These are phyloP conservation scores for Nemapogon koenigi DNA, from an alignment of 2,888 invertebrate genomes.

Conservation along the genomic window DNA sequence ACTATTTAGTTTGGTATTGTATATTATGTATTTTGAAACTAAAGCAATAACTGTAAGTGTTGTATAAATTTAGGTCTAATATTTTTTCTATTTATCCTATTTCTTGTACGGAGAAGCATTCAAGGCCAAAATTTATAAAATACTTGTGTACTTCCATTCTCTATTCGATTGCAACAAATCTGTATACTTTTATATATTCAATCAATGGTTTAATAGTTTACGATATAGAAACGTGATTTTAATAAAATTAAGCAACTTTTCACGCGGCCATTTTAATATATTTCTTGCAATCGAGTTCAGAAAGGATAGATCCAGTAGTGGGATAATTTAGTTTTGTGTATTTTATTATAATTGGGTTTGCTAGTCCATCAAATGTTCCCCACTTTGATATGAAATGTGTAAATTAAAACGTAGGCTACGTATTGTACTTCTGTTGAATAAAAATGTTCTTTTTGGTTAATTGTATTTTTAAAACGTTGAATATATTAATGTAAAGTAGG, in stretches of 20 bases:
- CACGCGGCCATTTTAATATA: too few relatives aligned
- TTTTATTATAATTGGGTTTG: slow-evolving; percentile 47
- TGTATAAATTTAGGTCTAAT: slow-evolving; percentile 46
- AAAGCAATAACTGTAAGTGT: slow-evolving; percentile 55
- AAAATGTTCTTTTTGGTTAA: slow-evolving; percentile 56
- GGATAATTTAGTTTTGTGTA: slow-evolving; percentile 37
- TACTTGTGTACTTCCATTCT: too few relatives aligned
- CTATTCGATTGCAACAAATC: too few relatives aligned
- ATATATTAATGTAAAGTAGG: slow-evolving; percentile 62
- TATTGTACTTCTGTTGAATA: slow-evolving; percentile 48
- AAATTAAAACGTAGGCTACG: slow-evolving; percentile 23
- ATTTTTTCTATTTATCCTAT: slow-evolving; percentile 29
- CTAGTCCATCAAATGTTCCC: slow-evolving; percentile 53
- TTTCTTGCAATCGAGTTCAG: too few relatives aligned
- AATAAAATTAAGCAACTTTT: too few relatives aligned
- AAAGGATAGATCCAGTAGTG: too few relatives aligned
- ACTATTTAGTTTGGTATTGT: slow-evolving; percentile 16
- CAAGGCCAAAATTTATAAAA: slow-evolving; percentile 49
- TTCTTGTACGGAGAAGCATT: too few relatives aligned
- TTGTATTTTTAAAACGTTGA: slow-evolving; percentile 62
- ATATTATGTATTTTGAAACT: slow-evolving; percentile 50
- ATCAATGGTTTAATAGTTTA: too few relatives aligned
- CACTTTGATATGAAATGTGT: slow-evolving; percentile 29
- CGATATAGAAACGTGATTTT: too few relatives aligned
- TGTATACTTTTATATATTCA: too few relatives aligned